Conservation (phyloP, 1,140 invertebrate species). For the Drosophila ambigua region DNA sequence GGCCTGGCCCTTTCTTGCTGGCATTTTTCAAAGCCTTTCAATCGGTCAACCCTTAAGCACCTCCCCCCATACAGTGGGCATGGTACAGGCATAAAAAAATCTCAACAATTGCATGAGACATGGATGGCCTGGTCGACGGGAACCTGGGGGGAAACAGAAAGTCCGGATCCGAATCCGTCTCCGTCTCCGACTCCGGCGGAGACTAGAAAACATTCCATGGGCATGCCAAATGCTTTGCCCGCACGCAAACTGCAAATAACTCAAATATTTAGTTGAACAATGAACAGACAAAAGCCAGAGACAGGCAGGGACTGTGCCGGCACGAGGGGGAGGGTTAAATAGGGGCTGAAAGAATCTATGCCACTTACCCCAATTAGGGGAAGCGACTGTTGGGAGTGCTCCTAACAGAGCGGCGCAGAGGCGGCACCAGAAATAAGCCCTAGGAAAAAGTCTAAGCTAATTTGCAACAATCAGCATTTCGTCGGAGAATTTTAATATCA, state of each 20-base stretch:
- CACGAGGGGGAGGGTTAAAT: not conserved
- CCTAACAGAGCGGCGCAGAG: too few relatives aligned
- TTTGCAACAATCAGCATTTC: too few relatives aligned
- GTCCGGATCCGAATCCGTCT: constrained; percentile 16
- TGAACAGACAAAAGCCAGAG: constrained; percentile 14
- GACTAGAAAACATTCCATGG: constrained; percentile 43
- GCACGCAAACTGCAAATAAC: constrained; percentile 69
- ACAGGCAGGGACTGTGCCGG: not conserved
- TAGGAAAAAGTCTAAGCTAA: too few relatives aligned
- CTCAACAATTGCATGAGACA: constrained; percentile 28
- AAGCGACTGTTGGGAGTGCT: constrained; percentile 8
- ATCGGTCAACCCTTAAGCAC: not conserved
- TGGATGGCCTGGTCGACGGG: too few relatives aligned
- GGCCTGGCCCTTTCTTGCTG: too few relatives aligned
- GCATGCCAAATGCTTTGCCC: constrained; percentile 52
- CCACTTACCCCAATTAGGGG: constrained; percentile 39
- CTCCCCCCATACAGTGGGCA: not conserved
- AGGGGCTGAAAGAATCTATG: constrained; percentile 24
- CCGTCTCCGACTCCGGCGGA: constrained; percentile 25
- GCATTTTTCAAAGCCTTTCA: too few relatives aligned
- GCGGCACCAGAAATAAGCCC: too few relatives aligned
- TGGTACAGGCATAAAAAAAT: constrained; percentile 16
- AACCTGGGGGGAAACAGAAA: too few relatives aligned
- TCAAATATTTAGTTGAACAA: constrained; percentile 47
- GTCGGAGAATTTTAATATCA: too few relatives aligned